Percentiles rank a stretch among this genome's conserved stretches.
phyloP scores from a whole-genome alignment of 2,888 invertebrate species.

The Melinaea marsaeus region DNA sequence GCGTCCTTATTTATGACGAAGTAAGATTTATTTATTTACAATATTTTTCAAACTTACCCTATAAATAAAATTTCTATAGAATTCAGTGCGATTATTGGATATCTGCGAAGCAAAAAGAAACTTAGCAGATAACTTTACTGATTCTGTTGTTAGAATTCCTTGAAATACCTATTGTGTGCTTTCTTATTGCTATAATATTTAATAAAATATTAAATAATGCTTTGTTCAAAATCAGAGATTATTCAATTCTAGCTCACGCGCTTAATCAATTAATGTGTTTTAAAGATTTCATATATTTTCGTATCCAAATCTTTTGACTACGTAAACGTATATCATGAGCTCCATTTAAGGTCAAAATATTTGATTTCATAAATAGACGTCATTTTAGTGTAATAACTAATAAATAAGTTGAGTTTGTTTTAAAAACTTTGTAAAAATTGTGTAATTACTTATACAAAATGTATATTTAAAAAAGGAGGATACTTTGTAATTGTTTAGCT shows the following conservation, averaged over 20 bases:
- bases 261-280: constrained; percentile 5
- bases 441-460: too few relatives aligned
- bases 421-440: too few relatives aligned
- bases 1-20: neutral
- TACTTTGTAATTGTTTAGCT: too few relatives aligned
- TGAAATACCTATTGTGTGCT: neutral
- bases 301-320: neutral
- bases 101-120: neutral
- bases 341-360: too few relatives aligned
- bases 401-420: too few relatives aligned
- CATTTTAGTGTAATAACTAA: too few relatives aligned
- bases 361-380: too few relatives aligned
- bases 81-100: neutral
- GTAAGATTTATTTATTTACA: neutral
- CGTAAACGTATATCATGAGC: neutral
- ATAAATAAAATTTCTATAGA: too few relatives aligned
- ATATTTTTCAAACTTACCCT: neutral
- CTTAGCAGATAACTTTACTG: neutral
- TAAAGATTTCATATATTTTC: neutral
- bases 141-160: constrained; percentile 1
- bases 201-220: constrained; percentile 1
- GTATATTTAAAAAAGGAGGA: too few relatives aligned
- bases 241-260: neutral
- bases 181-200: neutral
- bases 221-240: neutral